Base-by-base conservation (phyloP, 2,113 vertebrate genomes). In the Herpetotheres cachinnans region DNA sequence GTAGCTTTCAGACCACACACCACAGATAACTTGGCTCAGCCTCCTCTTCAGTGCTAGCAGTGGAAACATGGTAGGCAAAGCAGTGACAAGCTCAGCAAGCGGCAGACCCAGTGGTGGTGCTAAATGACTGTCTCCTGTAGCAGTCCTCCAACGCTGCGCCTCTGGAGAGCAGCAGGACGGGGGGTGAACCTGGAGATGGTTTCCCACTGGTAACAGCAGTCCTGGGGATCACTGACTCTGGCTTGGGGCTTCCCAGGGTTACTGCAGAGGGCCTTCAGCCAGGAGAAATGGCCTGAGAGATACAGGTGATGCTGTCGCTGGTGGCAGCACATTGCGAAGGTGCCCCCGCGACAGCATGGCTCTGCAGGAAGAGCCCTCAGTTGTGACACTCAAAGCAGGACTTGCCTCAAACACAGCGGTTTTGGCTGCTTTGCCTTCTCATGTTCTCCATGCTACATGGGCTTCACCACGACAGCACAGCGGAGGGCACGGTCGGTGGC, bases 401-500 rank as follows among this genome's bases (percentile, higher is more conserved):
- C 22, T 50, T 38, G 22, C 27, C 71, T 63, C 55, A 76, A 50
- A 49, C 18, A 15, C 44, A 19, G 36, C 0, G 0, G 11, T 11
- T 82, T 59, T 4, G 50, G 44, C 42, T 44, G 49, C 49, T 63
- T 77, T 71, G 36, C n/a, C 49, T 71, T 55, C 78, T 58, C 1
- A 3, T 40, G 20, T n/a, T 58, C 46, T 61, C 47, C 40, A 4
- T 1, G 21, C 18, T 30, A 19, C 16, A 15, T 0, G 0, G 46
- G 46, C 38, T 46, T 30, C 59, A 6, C 29, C n/a, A 20, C 2
- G 1, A 16, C 46, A 32, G 46, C 40, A 18, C 0, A 5, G 8
- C 0, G 3, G 19, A 67, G 47, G 61, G 38, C 26, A 32, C 0
- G 3, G 67, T 7, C 1, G 0, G 49, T 15, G 56, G 56, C 0